phyloP scores from a whole-genome alignment of 2,888 invertebrate genomes.

The Odontothrips loti region DNA sequence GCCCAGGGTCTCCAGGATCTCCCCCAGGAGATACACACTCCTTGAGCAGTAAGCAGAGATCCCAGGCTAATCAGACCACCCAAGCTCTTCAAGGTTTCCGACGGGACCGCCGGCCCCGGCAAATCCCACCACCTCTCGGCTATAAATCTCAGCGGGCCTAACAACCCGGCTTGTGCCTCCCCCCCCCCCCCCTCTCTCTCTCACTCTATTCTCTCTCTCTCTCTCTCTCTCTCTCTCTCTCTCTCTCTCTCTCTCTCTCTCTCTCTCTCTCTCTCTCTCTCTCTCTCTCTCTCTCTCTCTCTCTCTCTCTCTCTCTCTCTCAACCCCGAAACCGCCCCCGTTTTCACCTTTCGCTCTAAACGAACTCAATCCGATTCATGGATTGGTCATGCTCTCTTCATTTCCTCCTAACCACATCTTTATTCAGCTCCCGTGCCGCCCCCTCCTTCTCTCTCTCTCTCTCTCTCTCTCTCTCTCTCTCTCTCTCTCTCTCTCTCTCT shows the following conservation, averaged over 20 bases:
- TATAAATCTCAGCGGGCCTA: conserved; percentile 9
- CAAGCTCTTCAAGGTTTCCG: background rate
- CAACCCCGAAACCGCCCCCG: background rate
- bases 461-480: background rate
- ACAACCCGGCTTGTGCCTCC: background rate
- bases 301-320: background rate
- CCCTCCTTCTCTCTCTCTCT: background rate
- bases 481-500: background rate
- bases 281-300: background rate
- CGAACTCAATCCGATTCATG: conserved; percentile 24
- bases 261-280: background rate
- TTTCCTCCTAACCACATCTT: conserved; percentile 19
- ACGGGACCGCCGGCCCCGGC: background rate
- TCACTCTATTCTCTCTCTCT: too few relatives aligned
- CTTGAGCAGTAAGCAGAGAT: background rate
- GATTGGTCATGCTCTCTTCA: conserved; percentile 26
- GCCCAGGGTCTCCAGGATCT: too few relatives aligned
- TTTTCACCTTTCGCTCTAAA: conserved; percentile 13
- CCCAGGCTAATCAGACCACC: background rate
- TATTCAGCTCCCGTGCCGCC: background rate
- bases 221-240: background rate
- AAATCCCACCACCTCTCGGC: background rate
- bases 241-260: conserved; percentile 1
- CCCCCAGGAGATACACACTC: background rate
- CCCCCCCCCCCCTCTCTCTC: background rate